Conservation (phyloP, 2,888 invertebrate genomes). For the Eilema sororculum region DNA sequence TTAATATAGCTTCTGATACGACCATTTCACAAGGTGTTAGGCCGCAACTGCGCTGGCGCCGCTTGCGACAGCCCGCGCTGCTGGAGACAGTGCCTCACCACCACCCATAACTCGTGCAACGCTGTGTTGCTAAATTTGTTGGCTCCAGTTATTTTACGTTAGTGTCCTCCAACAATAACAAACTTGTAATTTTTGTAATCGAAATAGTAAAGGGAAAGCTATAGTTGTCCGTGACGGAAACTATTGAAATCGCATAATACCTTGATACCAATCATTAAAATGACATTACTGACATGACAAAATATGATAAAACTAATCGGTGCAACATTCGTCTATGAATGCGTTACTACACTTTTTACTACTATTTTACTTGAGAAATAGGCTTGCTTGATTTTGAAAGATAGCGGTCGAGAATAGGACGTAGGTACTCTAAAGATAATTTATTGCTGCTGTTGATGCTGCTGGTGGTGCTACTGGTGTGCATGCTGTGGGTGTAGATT, state of each 20-base stretch:
- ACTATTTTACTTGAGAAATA: neutral
- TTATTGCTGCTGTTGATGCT: no score
- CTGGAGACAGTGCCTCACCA: constrained; percentile 59
- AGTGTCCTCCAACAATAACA: constrained; percentile 66
- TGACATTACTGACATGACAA: constrained; percentile 5
- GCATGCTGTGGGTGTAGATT: neutral
- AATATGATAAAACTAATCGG: constrained; percentile 1
- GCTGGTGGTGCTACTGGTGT: no score
- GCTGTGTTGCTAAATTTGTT: constrained; percentile 76
- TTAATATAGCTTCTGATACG: constrained; percentile 85
- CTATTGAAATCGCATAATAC: constrained; percentile 36
- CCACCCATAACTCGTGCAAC: constrained; percentile 71
- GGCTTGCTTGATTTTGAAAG: neutral
- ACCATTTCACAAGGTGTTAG: constrained; percentile 84
- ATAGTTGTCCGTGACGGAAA: constrained; percentile 58
- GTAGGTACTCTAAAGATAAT: no score
- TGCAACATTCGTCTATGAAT: neutral
- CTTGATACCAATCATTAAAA: constrained; percentile 15
- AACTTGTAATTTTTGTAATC: constrained; percentile 62
- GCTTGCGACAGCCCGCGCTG: constrained; percentile 73
- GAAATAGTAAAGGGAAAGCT: constrained; percentile 62
- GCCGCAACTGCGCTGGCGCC: constrained; percentile 71
- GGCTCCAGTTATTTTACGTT: constrained; percentile 72
- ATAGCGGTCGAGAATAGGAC: neutral
- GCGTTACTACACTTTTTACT: neutral